Base-by-base conservation (phyloP, 2,888 invertebrate genomes). In the Ferrisia virgata region DNA sequence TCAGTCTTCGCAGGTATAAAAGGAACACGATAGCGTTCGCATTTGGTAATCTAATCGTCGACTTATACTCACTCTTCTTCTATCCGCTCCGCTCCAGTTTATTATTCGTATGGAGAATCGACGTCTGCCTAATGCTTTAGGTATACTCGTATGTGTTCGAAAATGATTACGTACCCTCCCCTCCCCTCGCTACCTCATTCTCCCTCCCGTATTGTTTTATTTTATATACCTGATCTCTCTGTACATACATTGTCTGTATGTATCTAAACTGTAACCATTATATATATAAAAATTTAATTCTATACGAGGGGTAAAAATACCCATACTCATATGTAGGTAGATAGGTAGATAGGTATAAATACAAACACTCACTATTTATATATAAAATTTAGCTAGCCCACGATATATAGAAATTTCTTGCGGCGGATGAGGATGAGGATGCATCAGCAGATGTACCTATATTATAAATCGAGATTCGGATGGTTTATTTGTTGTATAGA, bases 401-500 rank as follows among this genome's bases (percentile, higher is more conserved):
- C 18, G 47, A n/a, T 47, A 13, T 43, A 47, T 47, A 47, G 47
- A 47, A 47, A 47, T 47, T 47, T 47, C 18, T 47, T n/a, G 47
- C 47, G 47, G 47, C 47, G 47, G 47, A 47, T 47, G 47, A 47
- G 40, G 8, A 40, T 40, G 40, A 40, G 47, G 47, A 47, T 47
- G 18, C 47, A 43, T 43, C 43, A 43, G 43, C 43, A 13, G 1
- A 11, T 18, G 47, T 18, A 47, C 18, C n/a, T 47, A 18, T 47
- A n/a, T 18, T 47, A 47, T 18, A 47, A 40, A 40, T 40, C 40
- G 40, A 9, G 5, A 40, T 40, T 40, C 40, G 40, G 40, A 8
- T 47, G 47, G 58, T 72, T 72, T 72, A 72, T 72, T 72, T 72
- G 72, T 72, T 72, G 33, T 72, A 72, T 31, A 72, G 31, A 33